Conservation (phyloP, 2,113 vertebrate genomes). For the Cyanoderma ruficeps region DNA sequence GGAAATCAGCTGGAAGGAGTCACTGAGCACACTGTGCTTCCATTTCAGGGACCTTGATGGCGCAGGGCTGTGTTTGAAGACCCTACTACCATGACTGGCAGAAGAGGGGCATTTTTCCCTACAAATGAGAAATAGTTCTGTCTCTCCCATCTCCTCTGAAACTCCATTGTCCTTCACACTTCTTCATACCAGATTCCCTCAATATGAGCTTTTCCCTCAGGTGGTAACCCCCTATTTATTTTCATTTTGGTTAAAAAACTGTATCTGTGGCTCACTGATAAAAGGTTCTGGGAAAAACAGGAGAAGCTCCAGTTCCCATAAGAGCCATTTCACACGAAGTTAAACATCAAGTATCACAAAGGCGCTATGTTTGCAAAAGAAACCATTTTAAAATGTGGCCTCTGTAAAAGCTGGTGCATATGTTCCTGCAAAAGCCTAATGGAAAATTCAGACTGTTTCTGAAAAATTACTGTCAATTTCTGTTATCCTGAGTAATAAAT, state of each 20-base stretch:
- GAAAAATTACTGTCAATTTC: background rate
- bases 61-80: background rate
- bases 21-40: background rate
- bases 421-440: background rate
- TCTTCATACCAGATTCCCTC: background rate
- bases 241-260: background rate
- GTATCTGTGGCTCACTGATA: background rate
- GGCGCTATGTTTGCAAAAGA: background rate
- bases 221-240: background rate
- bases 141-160: background rate
- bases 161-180: background rate
- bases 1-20: background rate
- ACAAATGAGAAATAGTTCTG: background rate
- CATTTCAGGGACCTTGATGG: background rate
- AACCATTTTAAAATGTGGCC: background rate
- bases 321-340: background rate
- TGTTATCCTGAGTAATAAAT: background rate
- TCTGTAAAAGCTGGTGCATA: background rate
- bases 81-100: background rate
- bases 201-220: background rate
- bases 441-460: background rate
- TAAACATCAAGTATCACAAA: background rate
- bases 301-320: background rate
- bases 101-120: background rate
- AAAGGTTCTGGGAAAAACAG: background rate